Percentiles rank a stretch among this genome's conserved stretches.
phyloP scores from a whole-genome alignment of 2,113 vertebrate genomes.

The Echinops telfairi region DNA sequence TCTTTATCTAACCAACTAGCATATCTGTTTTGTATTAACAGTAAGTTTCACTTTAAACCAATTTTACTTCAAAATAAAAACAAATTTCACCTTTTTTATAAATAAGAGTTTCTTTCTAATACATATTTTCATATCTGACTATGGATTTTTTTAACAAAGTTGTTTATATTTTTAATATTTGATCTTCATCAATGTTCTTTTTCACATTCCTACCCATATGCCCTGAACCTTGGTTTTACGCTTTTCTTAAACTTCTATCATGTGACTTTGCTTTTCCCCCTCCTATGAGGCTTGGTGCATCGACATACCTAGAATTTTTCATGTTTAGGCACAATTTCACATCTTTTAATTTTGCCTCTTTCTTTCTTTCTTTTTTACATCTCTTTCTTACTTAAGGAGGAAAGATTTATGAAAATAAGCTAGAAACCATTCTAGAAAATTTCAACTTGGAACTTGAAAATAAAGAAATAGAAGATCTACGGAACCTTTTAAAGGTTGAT shows the following conservation, averaged over 20 bases:
- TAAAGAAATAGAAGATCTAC: conserved; percentile 50
- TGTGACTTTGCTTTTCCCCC: not conserved
- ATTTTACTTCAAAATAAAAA: too few species aligned
- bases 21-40: too few species aligned
- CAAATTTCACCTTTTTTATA: too few species aligned
- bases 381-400: conserved; percentile 65
- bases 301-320: conserved; percentile 9
- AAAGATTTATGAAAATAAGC: conserved; percentile 40
- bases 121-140: too few species aligned
- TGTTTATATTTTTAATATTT: too few species aligned
- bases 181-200: not conserved
- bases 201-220: not conserved
- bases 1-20: too few species aligned
- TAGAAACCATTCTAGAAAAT: conserved; percentile 49
- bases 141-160: not conserved
- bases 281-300: not conserved
- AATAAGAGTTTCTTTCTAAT: too few species aligned
- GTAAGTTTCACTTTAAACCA: too few species aligned
- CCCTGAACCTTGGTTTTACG: not conserved
- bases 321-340: conserved; percentile 4
- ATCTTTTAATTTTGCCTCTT: not conserved
- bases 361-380: not conserved
- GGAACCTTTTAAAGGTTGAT: conserved; percentile 20
- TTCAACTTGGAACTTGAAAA: conserved; percentile 41
- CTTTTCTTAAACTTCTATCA: not conserved